Conservation (phyloP, 2,113 vertebrate species). For the mouse (Mus musculus) region GRCm39 chr9:117660001-117660500, state of each 20-base stretch:
- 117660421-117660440: neutral
- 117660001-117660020: neutral
- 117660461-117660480: neutral
- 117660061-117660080: neutral
- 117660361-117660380: neutral
- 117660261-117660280: neutral
- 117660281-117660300: neutral
- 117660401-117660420: neutral
- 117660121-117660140: neutral
- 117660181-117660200: neutral
- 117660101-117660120: neutral
- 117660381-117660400: neutral
- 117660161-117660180: neutral
- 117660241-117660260: neutral
- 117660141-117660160: neutral
- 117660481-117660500: neutral
- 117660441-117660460: neutral
- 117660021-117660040: neutral
- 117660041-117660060: slow-evolving; percentile 13
- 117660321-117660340: neutral
- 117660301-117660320: neutral
- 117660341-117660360: no score
- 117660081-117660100: slow-evolving; percentile 18
- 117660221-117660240: neutral
- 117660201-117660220: neutral